Evolutionary conservation across 2,888 invertebrate genomes (phyloP).

Genomic region (Drosophila demipolita): DNA sequence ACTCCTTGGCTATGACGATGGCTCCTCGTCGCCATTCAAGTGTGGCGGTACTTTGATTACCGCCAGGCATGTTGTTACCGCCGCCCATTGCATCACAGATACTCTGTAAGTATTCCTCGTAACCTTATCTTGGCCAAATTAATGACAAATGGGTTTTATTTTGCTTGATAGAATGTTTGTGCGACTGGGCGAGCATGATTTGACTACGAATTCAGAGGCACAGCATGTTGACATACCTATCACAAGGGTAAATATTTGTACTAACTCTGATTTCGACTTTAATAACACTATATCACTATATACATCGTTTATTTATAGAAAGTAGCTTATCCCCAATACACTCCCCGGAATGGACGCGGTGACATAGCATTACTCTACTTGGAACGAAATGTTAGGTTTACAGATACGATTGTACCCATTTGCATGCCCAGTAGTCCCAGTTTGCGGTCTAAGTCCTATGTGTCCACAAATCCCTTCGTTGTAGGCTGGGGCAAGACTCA

Average conservation of each 20-base stretch:
- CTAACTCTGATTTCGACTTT: no score
- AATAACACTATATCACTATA: no score
- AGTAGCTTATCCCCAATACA: conserved; percentile 76
- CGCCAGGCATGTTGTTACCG: conserved; percentile 89
- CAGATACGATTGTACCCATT: conserved; percentile 88
- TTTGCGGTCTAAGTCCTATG: conserved; percentile 86
- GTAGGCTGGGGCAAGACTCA: conserved; percentile 87
- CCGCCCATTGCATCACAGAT: conserved; percentile 82
- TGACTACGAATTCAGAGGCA: conserved; percentile 87
- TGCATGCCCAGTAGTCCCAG: conserved; percentile 89
- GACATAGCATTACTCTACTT: conserved; percentile 92
- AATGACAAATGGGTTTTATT: background rate
- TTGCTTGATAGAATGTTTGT: conserved; percentile 83
- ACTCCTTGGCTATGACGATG: conserved; percentile 88
- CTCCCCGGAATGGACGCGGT: conserved; percentile 86
- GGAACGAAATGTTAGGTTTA: conserved; percentile 86
- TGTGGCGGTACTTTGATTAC: conserved; percentile 86
- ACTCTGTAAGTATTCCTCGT: conserved; percentile 74
- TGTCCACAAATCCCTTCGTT: conserved; percentile 88
- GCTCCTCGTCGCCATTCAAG: conserved; percentile 82
- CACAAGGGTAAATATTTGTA: conserved; percentile 76
- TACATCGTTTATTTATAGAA: conserved; percentile 46
- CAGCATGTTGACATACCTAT: conserved; percentile 88
- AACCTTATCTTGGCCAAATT: background rate
- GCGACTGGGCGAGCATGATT: conserved; percentile 92